Conservation (phyloP, 2,113 vertebrate species). For the Meleagris gallopavo region DNA sequence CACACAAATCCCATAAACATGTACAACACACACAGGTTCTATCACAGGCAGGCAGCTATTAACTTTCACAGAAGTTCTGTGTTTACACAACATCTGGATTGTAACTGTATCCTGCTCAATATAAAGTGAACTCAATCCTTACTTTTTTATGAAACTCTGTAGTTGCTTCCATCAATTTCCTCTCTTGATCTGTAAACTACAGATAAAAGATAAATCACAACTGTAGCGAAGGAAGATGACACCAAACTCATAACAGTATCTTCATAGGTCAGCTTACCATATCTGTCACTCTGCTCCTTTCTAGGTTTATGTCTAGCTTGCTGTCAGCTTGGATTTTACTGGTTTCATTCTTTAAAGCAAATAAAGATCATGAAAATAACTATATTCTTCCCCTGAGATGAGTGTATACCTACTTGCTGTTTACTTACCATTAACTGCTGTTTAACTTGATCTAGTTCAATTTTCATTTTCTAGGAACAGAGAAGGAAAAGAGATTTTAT, state of each 20-base stretch:
- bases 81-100: accelerated
- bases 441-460: slow-evolving; percentile 91
- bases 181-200: slow-evolving; percentile 96
- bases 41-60: accelerated
- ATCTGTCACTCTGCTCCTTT: slow-evolving; percentile 91
- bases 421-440: slow-evolving; percentile 87
- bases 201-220: background rate
- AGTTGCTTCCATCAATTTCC: slow-evolving; percentile 90
- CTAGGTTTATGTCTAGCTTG: slow-evolving; percentile 94
- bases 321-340: slow-evolving; percentile 88
- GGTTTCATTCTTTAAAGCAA: slow-evolving; percentile 87
- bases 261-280: slow-evolving; percentile 78
- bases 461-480: slow-evolving; percentile 92
- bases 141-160: slow-evolving; percentile 93
- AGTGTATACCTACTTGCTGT: background rate
- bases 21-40: background rate
- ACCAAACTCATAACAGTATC: background rate
- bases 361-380: slow-evolving; percentile 17
- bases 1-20: background rate
- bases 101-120: background rate
- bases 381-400: background rate
- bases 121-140: background rate
- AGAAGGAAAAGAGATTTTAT: background rate
- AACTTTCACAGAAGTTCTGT: accelerated
- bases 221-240: background rate